A percentile compares a stretch with the other conserved stretches of the same genome.
Conservation (phyloP, 2,888 invertebrate species). For the Matsumyia berberina region DNA sequence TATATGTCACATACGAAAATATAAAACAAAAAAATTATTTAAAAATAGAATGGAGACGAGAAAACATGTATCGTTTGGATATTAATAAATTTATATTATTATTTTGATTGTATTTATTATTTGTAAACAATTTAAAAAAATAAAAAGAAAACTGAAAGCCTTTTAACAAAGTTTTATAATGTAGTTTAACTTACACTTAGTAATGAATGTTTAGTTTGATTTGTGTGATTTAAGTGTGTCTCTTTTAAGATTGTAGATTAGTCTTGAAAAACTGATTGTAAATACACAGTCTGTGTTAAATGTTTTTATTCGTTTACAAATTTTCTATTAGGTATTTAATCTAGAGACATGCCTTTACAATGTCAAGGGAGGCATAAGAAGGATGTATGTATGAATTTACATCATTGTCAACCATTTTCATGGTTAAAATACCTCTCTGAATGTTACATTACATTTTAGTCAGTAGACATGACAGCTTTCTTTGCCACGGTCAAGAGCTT, state of each 20-base stretch:
- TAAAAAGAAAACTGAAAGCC: not conserved
- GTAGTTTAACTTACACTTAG: not conserved
- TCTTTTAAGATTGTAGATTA: not conserved
- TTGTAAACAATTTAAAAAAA: slow-evolving; percentile 46
- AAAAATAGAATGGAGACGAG: slow-evolving; percentile 21
- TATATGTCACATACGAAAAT: not conserved
- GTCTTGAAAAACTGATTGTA: not conserved
- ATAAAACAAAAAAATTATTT: slow-evolving; percentile 1
- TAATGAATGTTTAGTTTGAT: not conserved
- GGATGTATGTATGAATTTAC: no score
- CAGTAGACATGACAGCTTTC: not conserved
- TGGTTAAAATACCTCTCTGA: not conserved
- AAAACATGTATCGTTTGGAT: not conserved
- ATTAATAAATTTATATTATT: slow-evolving; percentile 6
- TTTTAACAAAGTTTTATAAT: not conserved
- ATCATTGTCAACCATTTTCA: not conserved
- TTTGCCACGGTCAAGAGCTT: not conserved
- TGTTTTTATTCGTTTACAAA: no score
- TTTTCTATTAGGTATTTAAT: no score
- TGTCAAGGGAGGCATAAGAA: not conserved
- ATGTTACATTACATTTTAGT: not conserved
- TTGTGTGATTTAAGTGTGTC: not conserved
- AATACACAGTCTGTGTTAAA: no score
- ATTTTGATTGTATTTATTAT: slow-evolving; percentile 60
- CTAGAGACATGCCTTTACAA: not conserved